Conservation (phyloP, 1,140 invertebrate genomes). For the Lasaia peninsularis region DNA sequence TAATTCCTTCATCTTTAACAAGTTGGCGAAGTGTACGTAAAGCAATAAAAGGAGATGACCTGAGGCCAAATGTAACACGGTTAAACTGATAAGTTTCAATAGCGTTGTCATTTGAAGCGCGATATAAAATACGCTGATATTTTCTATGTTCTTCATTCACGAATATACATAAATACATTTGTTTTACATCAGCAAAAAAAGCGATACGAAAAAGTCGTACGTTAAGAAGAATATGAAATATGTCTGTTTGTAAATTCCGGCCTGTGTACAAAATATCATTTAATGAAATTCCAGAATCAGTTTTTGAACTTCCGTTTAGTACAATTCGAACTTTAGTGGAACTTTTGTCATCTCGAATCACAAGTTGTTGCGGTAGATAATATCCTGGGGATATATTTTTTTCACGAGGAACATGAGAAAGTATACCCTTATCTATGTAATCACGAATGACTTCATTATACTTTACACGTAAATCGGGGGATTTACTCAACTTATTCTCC, state of each 20-base stretch:
- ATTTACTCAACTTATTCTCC: conserved; percentile 10
- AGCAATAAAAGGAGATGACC: conserved; percentile 21
- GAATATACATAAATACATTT: not conserved
- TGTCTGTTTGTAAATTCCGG: conserved; percentile 6
- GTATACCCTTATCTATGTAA: not conserved
- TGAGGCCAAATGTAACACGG: conserved; percentile 22
- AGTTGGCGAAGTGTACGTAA: conserved; percentile 19
- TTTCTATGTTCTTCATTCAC: conserved; percentile 18
- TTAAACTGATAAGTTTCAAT: conserved; percentile 21
- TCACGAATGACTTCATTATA: conserved; percentile 12
- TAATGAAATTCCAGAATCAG: conserved; percentile 2
- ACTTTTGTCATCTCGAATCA: conserved; percentile 2
- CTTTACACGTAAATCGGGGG: conserved; percentile 13
- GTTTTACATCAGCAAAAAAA: not conserved
- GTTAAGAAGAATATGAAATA: conserved; percentile 5
- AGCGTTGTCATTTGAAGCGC: conserved; percentile 9
- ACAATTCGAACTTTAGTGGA: not conserved
- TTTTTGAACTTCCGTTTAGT: not conserved
- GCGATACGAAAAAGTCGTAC: conserved; percentile 1
- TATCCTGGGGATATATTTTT: not conserved
- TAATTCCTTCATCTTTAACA: conserved; percentile 13
- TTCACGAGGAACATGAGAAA: not conserved
- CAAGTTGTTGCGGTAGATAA: conserved; percentile 9
- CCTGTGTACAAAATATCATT: conserved; percentile 10
- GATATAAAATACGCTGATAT: conserved; percentile 21